Evolutionary conservation across 2,797 vertebrate species (phyloP).

Genomic region (Ibycter americanus): DNA sequence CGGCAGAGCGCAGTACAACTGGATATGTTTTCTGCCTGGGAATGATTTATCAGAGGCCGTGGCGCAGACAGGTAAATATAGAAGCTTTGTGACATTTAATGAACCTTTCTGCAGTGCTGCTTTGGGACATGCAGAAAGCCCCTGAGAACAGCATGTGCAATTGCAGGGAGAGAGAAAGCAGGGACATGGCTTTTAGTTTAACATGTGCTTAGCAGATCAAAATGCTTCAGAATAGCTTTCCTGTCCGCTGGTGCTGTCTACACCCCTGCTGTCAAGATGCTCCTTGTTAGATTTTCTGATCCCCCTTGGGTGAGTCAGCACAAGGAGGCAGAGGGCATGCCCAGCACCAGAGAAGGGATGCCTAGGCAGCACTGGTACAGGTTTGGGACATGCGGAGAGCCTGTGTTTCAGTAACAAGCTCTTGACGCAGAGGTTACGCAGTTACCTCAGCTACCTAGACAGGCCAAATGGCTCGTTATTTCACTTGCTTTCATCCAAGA

Average conservation of each 20-base stretch:
- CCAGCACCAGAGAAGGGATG: rapidly evolving
- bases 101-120: neutral
- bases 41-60: neutral
- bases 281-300: neutral
- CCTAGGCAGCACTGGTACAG: neutral
- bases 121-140: neutral
- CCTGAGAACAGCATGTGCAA: neutral
- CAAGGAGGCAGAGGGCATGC: neutral
- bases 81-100: neutral
- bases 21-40: neutral
- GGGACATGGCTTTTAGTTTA: neutral
- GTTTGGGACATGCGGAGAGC: neutral
- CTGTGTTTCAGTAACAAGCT: neutral
- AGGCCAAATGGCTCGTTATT: rapidly evolving
- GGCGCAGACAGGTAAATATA: neutral
- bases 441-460: neutral
- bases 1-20: neutral
- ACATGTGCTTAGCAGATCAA: rapidly evolving
- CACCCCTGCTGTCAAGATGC: neutral
- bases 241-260: neutral
- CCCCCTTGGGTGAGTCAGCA: neutral
- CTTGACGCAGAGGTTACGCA: rapidly evolving
- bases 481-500: neutral
- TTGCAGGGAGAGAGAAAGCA: neutral
- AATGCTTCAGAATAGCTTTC: neutral